Conservation (phyloP, 2,888 invertebrate genomes). For the Platycheirus rosarum region DNA sequence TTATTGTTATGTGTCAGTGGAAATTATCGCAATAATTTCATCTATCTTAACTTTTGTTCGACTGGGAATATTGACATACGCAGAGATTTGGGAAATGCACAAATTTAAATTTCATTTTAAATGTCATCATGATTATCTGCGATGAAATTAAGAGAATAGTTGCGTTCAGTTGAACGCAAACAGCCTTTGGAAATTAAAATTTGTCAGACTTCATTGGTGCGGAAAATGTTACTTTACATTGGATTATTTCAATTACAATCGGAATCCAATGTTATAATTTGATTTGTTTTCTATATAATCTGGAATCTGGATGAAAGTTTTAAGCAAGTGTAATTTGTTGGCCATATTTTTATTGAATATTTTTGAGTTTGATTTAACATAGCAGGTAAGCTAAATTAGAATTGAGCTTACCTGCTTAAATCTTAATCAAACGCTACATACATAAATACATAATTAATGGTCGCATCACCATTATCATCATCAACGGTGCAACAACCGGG, state of each 20-base stretch:
- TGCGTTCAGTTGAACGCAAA: slow-evolving; percentile 5
- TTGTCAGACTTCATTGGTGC: slow-evolving; percentile 38
- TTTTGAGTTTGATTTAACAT: no score
- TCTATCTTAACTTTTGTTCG: slow-evolving; percentile 10
- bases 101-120: slow-evolving; percentile 69
- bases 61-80: not conserved
- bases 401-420: no score
- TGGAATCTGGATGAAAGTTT: no score
- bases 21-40: slow-evolving; percentile 56
- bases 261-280: slow-evolving; percentile 6
- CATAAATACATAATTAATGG: no score
- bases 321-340: no score
- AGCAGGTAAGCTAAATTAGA: no score
- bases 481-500: no score
- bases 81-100: not conserved
- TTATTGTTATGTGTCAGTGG: slow-evolving; percentile 63
- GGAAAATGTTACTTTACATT: slow-evolving; percentile 18
- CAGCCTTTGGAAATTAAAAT: slow-evolving; percentile 33
- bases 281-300: not conserved
- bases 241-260: slow-evolving; percentile 15
- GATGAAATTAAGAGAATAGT: slow-evolving; percentile 63
- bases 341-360: no score
- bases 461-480: no score
- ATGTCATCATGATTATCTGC: slow-evolving; percentile 67
- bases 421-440: no score